Evolutionary conservation across 64 coral and sea anemone species (phyloP).

Genomic region (Pachyseris speciosa): DNA sequence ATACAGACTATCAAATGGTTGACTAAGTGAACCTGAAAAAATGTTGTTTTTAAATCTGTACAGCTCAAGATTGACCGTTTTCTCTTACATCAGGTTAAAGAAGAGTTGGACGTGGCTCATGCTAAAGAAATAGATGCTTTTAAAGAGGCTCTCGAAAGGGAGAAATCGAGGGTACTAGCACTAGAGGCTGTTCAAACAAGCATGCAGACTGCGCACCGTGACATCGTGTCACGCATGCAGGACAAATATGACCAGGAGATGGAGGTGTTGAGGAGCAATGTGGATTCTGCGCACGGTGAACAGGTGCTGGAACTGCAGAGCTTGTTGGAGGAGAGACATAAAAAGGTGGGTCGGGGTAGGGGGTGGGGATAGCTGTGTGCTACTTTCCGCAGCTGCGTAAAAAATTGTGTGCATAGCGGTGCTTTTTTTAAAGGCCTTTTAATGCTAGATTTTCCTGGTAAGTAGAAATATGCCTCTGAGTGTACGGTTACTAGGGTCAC

Average conservation of each 20-base stretch:
- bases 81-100: constrained; percentile 48
- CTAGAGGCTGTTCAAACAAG: constrained; percentile 62
- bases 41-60: not conserved
- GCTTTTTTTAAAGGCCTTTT: no score
- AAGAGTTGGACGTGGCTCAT: constrained; percentile 88
- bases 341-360: constrained; percentile 14
- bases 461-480: no score
- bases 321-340: constrained; percentile 75
- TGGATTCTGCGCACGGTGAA: constrained; percentile 89
- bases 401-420: no score
- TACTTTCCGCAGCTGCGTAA: no score
- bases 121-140: constrained; percentile 76
- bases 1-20: no score
- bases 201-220: constrained; percentile 71
- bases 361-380: no score
- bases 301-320: constrained; percentile 74
- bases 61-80: not conserved
- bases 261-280: constrained; percentile 57
- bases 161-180: constrained; percentile 79
- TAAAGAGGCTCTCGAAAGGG: constrained; percentile 59
- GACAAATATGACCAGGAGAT: constrained; percentile 61
- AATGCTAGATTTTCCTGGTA: no score
- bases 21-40: no score
- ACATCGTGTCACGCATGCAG: constrained; percentile 67
- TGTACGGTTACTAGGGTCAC: no score